Percentiles rank a stretch among this genome's conserved stretches.
Evolutionary conservation across 2,888 invertebrate genomes (phyloP).

Genomic region (Leucophenga montana): DNA sequence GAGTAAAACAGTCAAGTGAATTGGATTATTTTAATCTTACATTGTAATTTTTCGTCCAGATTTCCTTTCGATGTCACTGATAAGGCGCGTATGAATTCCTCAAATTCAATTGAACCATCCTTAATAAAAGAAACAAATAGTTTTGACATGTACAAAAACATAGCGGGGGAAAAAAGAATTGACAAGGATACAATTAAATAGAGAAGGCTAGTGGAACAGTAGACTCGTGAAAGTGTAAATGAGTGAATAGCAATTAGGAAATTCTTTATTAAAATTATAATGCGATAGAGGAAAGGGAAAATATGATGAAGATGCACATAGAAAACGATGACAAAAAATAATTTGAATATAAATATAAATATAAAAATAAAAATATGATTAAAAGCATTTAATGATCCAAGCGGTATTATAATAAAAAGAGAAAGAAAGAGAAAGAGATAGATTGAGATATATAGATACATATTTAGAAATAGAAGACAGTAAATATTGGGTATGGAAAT

Average conservation of each 20-base stretch:
- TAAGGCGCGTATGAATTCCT: constrained; percentile 97
- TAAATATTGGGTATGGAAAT: constrained; percentile 36
- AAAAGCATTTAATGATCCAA: too few relatives aligned
- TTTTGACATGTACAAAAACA: neutral
- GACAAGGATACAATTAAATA: too few relatives aligned
- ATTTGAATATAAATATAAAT: too few relatives aligned
- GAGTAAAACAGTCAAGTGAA: neutral
- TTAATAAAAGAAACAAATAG: constrained; percentile 67
- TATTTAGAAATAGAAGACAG: constrained; percentile 63
- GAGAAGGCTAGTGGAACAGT: neutral
- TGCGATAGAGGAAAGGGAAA: too few relatives aligned
- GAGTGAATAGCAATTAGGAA: too few relatives aligned
- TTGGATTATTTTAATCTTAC: constrained; percentile 78
- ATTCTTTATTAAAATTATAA: too few relatives aligned
- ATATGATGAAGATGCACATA: too few relatives aligned
- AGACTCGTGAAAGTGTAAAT: too few relatives aligned
- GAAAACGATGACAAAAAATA: too few relatives aligned
- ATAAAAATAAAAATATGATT: too few relatives aligned
- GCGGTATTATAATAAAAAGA: constrained; percentile 7
- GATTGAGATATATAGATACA: constrained; percentile 25
- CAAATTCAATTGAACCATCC: constrained; percentile 99
- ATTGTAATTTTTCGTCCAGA: constrained; percentile 97
- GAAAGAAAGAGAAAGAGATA: constrained; percentile 26
- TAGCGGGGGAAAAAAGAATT: neutral
- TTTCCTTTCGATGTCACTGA: constrained; percentile 99